Conservation (phyloP, 1,140 invertebrate species). For the Saccostrea echinata region DNA sequence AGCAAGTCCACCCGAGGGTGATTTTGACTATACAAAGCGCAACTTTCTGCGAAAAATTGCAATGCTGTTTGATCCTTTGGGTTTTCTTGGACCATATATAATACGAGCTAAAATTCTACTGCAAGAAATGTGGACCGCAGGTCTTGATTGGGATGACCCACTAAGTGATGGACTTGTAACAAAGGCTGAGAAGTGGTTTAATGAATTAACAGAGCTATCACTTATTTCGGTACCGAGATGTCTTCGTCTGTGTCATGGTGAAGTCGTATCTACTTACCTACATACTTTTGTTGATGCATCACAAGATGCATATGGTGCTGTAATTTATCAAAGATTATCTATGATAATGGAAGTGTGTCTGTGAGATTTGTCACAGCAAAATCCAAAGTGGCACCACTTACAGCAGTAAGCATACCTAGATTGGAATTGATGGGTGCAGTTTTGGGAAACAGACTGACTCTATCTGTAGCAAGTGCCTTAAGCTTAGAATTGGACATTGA, state of each 20-base stretch:
- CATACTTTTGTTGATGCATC: slow-evolving; percentile 50
- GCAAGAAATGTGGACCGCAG: slow-evolving; percentile 54
- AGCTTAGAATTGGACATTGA: slow-evolving; percentile 39
- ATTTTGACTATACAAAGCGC: slow-evolving; percentile 46
- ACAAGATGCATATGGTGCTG: slow-evolving; percentile 43
- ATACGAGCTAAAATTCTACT: slow-evolving; percentile 49
- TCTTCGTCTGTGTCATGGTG: not conserved
- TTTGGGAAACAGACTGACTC: slow-evolving; percentile 38
- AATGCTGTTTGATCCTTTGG: slow-evolving; percentile 52
- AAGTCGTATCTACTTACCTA: slow-evolving; percentile 4
- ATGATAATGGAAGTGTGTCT: not conserved
- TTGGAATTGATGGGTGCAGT: slow-evolving; percentile 37
- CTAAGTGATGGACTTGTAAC: slow-evolving; percentile 3
- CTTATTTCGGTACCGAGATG: not conserved
- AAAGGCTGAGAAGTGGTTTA: slow-evolving; percentile 43
- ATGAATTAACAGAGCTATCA: slow-evolving; percentile 38
- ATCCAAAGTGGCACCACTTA: slow-evolving; percentile 38
- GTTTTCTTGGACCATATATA: slow-evolving; percentile 51
- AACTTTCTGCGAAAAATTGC: slow-evolving; percentile 48
- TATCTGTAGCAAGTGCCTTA: slow-evolving; percentile 6
- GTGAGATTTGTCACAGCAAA: slow-evolving; percentile 4
- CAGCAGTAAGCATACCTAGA: slow-evolving; percentile 44
- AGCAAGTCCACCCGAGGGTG: not conserved
- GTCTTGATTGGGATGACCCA: slow-evolving; percentile 46
- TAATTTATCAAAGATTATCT: slow-evolving; percentile 38